Evolutionary conservation across 2,797 vertebrate genomes (phyloP).

Genomic region (Nothura maculosa): DNA sequence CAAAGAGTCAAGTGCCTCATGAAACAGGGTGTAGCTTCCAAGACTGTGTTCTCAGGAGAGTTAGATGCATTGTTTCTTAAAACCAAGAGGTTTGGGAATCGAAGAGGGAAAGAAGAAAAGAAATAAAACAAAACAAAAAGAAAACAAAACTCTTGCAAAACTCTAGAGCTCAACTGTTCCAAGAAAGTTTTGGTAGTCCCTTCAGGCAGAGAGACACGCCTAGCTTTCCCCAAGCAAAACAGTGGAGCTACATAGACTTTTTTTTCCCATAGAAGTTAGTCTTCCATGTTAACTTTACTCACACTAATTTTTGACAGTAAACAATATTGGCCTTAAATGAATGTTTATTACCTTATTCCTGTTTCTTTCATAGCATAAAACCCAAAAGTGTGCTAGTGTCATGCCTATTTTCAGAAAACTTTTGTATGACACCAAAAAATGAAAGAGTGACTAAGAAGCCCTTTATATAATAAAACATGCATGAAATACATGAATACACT

Average conservation of each 20-base stretch:
- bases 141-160: background rate
- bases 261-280: background rate
- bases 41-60: background rate
- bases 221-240: background rate
- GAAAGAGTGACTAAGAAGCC: too few species aligned
- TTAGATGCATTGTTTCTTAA: background rate
- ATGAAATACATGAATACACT: too few species aligned
- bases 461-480: too few species aligned
- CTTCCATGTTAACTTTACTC: background rate
- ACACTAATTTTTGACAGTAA: too few species aligned
- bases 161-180: background rate
- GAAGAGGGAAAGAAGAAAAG: background rate
- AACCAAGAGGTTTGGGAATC: background rate
- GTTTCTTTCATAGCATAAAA: background rate
- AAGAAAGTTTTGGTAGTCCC: background rate
- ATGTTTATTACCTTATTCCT: background rate
- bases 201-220: too few species aligned
- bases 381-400: background rate
- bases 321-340: background rate
- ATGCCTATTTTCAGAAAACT: background rate
- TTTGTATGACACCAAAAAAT: background rate
- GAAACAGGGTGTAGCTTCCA: constrained; percentile 14
- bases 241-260: background rate
- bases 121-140: background rate
- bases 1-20: constrained; percentile 17